These are phyloP conservation scores for Harlomillsia oculata DNA, from an alignment of 1,140 invertebrate genomes.

Conservation along the genomic window DNA sequence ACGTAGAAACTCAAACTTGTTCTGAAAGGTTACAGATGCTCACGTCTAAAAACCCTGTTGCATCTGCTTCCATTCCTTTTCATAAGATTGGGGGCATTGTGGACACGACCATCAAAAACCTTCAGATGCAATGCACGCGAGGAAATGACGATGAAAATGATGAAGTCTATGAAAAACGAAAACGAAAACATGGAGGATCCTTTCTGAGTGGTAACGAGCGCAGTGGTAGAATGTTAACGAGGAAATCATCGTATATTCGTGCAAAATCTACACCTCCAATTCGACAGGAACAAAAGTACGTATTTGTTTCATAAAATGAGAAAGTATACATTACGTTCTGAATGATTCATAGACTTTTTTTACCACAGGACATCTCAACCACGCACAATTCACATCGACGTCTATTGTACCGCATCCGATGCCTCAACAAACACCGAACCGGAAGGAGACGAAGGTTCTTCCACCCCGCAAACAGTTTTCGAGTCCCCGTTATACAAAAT, in stretches of 20 bases:
- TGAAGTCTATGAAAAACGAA: no score
- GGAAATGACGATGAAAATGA: no score
- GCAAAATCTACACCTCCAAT: slow-evolving; percentile 16
- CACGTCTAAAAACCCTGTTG: no score
- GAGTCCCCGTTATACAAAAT: slow-evolving; percentile 52
- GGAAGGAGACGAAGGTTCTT: slow-evolving; percentile 9
- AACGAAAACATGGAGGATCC: no score
- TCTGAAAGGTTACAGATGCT: no score
- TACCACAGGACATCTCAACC: slow-evolving; percentile 40
- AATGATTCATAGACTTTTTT: not conserved
- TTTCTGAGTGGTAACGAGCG: no score
- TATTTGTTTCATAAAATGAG: not conserved
- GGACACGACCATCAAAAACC: no score
- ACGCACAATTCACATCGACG: slow-evolving; percentile 64
- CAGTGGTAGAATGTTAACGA: not conserved
- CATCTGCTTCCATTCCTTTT: no score
- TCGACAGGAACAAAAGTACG: slow-evolving; percentile 29
- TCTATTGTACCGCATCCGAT: slow-evolving; percentile 63
- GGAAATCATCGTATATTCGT: slow-evolving; percentile 20
- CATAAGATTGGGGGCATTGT: no score
- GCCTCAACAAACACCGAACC: slow-evolving; percentile 40
- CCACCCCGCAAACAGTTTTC: slow-evolving; percentile 54
- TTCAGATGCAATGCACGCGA: no score
- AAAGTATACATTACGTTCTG: no score
- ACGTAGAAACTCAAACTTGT: no score